Base-by-base conservation (phyloP, 1,140 invertebrate genomes). In the Phortica variegata region DNA sequence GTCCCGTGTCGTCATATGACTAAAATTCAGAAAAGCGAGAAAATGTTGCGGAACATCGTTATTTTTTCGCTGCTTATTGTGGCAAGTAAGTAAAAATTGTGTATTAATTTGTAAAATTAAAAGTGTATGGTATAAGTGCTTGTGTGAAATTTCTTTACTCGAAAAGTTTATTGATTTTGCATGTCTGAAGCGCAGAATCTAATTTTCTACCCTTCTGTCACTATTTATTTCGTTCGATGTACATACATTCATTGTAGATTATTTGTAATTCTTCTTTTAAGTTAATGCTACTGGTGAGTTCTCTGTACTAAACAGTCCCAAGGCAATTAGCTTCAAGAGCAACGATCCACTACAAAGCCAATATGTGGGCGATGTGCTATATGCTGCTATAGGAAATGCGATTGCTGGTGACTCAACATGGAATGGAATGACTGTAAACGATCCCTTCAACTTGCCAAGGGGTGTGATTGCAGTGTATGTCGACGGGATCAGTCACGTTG, bases 391-490 rank as follows among this genome's bases (percentile, higher is more conserved):
- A 54, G 88, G 88, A 43, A 84, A 85, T 43, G 85, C 87, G 9
- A 82, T 84, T 13, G 79, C 79, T 56, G 77, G 81, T 46, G 65
- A 73, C 43, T 58, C 82, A 26, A 79, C 81, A 52, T 92, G 89
- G 88, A 79, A 79, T 56, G 88, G 88, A 12, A 61, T 93, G 43
- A 80, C 77, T 20, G 81, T 91, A 36, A 79, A 77, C 2, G 82
- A 89, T 78, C 86, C 89, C 7, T 92, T 93, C 56, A 80, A 84
- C 50, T 79, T 87, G 47, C 87, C 90, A 19, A 85, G 90, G 77
- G 87, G 87, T 26, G 81, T 88, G 38, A 86, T 92, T 18, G 82
- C 83, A 23, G 78, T 93, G 23, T 83, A 83, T 29, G 79, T 93
- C 32, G 85, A 88, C 76, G 89, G 88, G 47, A 76, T 88, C 6